Evolutionary conservation across 2,797 vertebrate species (phyloP).

Genomic region (Alcedo quadribrachys): DNA sequence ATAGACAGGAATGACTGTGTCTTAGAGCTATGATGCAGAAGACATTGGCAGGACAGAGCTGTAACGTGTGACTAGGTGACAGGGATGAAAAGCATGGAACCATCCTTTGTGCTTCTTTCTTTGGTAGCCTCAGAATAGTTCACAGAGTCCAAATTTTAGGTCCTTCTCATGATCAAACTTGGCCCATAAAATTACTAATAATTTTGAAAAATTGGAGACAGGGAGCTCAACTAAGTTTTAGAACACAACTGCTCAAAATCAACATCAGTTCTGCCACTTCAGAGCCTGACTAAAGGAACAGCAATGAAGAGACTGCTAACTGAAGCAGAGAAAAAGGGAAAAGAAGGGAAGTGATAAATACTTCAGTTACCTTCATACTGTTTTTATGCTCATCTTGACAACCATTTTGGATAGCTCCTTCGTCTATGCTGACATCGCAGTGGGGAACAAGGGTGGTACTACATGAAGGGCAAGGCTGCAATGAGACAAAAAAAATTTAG

Average conservation of each 20-base stretch:
- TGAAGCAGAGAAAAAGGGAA: neutral
- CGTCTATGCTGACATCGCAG: conserved; percentile 82
- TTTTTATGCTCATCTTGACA: conserved; percentile 88
- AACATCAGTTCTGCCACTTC: neutral
- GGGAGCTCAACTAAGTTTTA: neutral
- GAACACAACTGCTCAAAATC: neutral
- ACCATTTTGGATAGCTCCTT: conserved; percentile 84
- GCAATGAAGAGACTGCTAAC: neutral
- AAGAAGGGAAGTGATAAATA: neutral
- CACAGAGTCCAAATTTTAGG: neutral
- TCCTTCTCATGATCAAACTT: neutral
- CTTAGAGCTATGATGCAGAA: neutral
- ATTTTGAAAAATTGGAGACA: neutral
- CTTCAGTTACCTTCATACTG: conserved; percentile 83
- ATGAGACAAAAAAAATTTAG: conserved; percentile 63
- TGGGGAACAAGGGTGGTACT: conserved; percentile 79
- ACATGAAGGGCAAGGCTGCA: conserved; percentile 89
- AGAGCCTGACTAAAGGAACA: neutral
- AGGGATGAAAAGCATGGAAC: fast-evolving
- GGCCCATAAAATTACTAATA: neutral
- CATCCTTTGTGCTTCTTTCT: neutral
- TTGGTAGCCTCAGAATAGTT: neutral
- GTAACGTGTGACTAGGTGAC: neutral
- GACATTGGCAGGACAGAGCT: fast-evolving
- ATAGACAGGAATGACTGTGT: neutral